Percentiles rank a stretch among this genome's conserved stretches.
Evolutionary conservation across 2,797 vertebrate species (phyloP).

Genomic region (Sebastes matsubarae): DNA sequence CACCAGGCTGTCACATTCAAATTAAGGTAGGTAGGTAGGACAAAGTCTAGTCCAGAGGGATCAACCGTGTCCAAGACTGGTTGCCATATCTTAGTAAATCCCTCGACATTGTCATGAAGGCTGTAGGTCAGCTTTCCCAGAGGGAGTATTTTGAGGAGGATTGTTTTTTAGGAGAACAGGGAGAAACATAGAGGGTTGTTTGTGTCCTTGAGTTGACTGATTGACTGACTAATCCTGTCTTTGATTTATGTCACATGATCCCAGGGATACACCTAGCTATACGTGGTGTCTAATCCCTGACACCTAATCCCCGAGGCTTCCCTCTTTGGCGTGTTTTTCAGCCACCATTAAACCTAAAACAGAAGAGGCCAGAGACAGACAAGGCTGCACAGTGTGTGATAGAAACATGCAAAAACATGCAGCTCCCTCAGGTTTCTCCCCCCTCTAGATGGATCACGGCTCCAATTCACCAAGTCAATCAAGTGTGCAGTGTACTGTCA

Average conservation of each 20-base stretch:
- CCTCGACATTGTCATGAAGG: too few species aligned
- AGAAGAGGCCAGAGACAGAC: background rate
- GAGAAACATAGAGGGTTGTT: background rate
- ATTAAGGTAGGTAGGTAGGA: too few species aligned
- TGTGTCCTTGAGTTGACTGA: background rate
- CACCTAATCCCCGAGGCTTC: slow-evolving; percentile 49
- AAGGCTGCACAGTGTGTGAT: slow-evolving; percentile 1
- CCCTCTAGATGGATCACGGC: slow-evolving; percentile 1
- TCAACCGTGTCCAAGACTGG: too few species aligned
- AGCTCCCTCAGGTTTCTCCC: background rate
- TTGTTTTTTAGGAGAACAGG: background rate
- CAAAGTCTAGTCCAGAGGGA: too few species aligned
- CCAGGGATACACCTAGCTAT: slow-evolving; percentile 45
- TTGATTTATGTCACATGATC: slow-evolving; percentile 27
- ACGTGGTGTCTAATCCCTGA: slow-evolving; percentile 39
- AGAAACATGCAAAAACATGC: slow-evolving; percentile 23
- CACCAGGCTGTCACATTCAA: too few species aligned
- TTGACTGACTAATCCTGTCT: slow-evolving; percentile 2
- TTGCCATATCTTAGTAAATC: too few species aligned
- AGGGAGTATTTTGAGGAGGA: too few species aligned
- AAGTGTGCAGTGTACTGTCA: background rate
- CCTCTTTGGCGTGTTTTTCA: slow-evolving; percentile 31
- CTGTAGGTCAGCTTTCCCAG: too few species aligned
- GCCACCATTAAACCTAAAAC: slow-evolving; percentile 4
- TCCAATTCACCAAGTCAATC: slow-evolving; percentile 20